These are phyloP conservation scores for Poeciliopsis turrubarensis DNA, from an alignment of 2,113 vertebrate species.

Conservation along the genomic window DNA sequence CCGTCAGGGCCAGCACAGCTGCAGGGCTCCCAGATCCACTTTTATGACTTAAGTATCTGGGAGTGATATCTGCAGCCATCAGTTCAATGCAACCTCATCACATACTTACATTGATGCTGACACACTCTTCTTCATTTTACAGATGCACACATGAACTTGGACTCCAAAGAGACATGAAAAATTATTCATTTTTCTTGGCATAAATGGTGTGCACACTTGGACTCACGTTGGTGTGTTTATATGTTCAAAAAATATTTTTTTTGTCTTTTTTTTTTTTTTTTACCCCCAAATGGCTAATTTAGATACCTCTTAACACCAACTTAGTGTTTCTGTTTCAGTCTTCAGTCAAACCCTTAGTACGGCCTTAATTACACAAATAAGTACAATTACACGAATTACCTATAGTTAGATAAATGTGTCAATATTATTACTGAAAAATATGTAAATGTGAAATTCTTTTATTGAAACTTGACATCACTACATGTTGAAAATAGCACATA, in stretches of 20 bases:
- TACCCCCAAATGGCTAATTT: neutral
- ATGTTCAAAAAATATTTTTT: neutral
- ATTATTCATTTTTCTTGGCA: neutral
- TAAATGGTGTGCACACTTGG: too few relatives aligned
- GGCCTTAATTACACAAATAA: too few relatives aligned
- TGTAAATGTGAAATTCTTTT: too few relatives aligned
- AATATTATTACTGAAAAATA: too few relatives aligned
- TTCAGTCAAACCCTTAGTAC: too few relatives aligned
- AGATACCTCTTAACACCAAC: neutral
- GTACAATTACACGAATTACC: too few relatives aligned
- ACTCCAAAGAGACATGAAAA: constrained; percentile 3
- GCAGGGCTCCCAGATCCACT: constrained; percentile 71
- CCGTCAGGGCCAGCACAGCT: constrained; percentile 66
- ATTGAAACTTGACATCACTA: too few relatives aligned
- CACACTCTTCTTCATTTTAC: constrained; percentile 21
- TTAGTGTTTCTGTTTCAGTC: neutral
- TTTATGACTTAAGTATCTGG: constrained; percentile 78
- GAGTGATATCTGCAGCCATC: constrained; percentile 74
- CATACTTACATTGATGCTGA: constrained; percentile 60
- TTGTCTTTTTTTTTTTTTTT: neutral
- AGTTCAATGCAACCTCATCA: constrained; percentile 64
- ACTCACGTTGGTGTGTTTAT: neutral
- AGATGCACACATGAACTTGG: constrained; percentile 23
- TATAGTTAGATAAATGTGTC: too few relatives aligned
- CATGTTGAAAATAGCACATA: too few relatives aligned